phyloP scores from a whole-genome alignment of 2,888 invertebrate genomes.

The Amorpha juglandis region DNA sequence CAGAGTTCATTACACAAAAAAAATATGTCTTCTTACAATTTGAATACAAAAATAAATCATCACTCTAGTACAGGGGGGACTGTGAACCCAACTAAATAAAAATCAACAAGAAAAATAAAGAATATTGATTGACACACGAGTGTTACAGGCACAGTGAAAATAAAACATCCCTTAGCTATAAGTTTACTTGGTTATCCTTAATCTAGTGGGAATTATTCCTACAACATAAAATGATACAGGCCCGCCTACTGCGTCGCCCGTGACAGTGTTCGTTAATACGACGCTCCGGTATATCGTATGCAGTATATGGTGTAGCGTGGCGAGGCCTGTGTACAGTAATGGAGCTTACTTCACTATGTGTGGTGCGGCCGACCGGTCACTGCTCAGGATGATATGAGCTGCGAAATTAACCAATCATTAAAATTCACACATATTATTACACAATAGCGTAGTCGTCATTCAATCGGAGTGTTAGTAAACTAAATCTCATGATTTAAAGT shows the following conservation, averaged over 20 bases:
- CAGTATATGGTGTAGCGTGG: background rate
- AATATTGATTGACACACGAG: conserved; percentile 17
- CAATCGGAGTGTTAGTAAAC: too few relatives aligned
- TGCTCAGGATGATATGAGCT: conserved; percentile 85
- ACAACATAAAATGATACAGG: conserved; percentile 72
- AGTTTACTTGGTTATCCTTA: conserved; percentile 73
- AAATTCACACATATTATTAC: background rate
- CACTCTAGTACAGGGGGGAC: conserved; percentile 13
- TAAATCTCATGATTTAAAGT: too few relatives aligned
- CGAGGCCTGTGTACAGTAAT: conserved; percentile 52
- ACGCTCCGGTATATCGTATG: background rate
- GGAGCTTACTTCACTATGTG: conserved; percentile 75
- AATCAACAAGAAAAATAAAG: conserved; percentile 23
- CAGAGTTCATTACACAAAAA: conserved; percentile 12
- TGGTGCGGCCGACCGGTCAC: conserved; percentile 77
- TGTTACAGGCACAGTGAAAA: conserved; percentile 38
- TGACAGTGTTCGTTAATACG: background rate
- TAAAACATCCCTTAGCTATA: conserved; percentile 57
- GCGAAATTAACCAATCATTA: conserved; percentile 41
- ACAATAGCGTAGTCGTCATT: background rate
- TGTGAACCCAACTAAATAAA: conserved; percentile 14
- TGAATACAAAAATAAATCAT: conserved; percentile 21
- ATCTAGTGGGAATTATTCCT: conserved; percentile 74
- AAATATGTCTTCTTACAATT: conserved; percentile 9
- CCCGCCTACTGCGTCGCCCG: conserved; percentile 50